A percentile compares a stretch with the other conserved stretches of the same genome.
Evolutionary conservation across 2,888 invertebrate genomes (phyloP).

Genomic region (Leptinotarsa haldemani): DNA sequence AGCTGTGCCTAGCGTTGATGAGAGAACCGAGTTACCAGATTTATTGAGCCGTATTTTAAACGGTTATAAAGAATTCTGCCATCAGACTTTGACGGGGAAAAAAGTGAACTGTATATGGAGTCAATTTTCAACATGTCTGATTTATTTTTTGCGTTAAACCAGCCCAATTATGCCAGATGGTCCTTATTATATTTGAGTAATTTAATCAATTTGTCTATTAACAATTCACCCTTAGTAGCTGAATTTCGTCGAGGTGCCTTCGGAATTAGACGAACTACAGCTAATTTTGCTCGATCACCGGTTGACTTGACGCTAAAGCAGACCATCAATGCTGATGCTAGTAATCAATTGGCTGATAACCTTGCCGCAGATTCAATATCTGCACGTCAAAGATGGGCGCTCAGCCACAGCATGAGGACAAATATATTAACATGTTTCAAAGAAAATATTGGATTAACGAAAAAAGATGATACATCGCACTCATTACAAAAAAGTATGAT

Average conservation of each 20-base stretch:
- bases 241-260: conserved; percentile 43
- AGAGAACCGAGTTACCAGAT: conserved; percentile 31
- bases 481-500: conserved; percentile 37
- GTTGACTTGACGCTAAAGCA: conserved; percentile 49
- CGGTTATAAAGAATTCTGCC: conserved; percentile 32
- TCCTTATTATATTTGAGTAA: conserved; percentile 29
- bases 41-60: conserved; percentile 28
- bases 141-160: conserved; percentile 25
- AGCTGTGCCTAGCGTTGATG: conserved; percentile 27
- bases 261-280: conserved; percentile 48
- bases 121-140: conserved; percentile 24
- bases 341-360: conserved; percentile 36
- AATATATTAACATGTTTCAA: conserved; percentile 30
- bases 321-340: conserved; percentile 50
- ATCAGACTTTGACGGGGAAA: conserved; percentile 26
- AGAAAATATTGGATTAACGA: conserved; percentile 43
- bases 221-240: conserved; percentile 19
- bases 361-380: conserved; percentile 39
- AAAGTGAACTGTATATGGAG: conserved; percentile 29
- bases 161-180: conserved; percentile 32
- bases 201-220: conserved; percentile 24
- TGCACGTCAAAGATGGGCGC: conserved; percentile 31
- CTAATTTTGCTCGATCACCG: conserved; percentile 47
- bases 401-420: conserved; percentile 29
- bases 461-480: conserved; percentile 53